Evolutionary conservation across 2,797 vertebrate species (phyloP).

Genomic region (Gouania willdenowi): DNA sequence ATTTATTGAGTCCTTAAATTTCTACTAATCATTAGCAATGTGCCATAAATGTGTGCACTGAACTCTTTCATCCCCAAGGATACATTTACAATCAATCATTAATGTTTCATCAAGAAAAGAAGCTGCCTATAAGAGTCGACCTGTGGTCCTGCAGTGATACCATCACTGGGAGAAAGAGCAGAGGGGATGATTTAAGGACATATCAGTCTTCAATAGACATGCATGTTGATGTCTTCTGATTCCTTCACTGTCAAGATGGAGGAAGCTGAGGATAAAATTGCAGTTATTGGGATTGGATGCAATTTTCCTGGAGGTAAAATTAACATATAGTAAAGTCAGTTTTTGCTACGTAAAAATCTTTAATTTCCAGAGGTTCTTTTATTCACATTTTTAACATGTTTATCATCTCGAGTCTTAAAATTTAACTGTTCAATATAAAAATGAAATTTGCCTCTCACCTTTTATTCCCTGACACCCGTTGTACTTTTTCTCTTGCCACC

Average conservation of each 20-base stretch:
- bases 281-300: slow-evolving; percentile 84
- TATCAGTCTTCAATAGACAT: slow-evolving; percentile 5
- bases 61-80: slow-evolving; percentile 59
- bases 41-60: slow-evolving; percentile 54
- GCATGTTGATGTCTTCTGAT: no score
- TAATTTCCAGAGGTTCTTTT: no score
- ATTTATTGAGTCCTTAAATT: slow-evolving; percentile 17
- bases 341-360: no score
- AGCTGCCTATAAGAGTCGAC: slow-evolving; percentile 39
- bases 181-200: slow-evolving; percentile 27
- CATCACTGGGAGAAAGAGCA: slow-evolving; percentile 13
- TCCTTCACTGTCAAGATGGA: slow-evolving; percentile 51
- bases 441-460: no score
- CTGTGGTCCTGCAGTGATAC: slow-evolving; percentile 21
- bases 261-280: slow-evolving; percentile 64
- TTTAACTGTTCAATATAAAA: no score
- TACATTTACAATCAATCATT: slow-evolving; percentile 45
- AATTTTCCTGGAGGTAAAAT: slow-evolving; percentile 78
- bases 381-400: neutral
- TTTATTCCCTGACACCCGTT: no score
- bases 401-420: no score
- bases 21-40: slow-evolving; percentile 32
- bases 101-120: slow-evolving; percentile 58
- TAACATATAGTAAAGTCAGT: no score
- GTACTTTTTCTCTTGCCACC: neutral